Conservation (phyloP, 1,140 invertebrate genomes). For the Mya arenaria region DNA sequence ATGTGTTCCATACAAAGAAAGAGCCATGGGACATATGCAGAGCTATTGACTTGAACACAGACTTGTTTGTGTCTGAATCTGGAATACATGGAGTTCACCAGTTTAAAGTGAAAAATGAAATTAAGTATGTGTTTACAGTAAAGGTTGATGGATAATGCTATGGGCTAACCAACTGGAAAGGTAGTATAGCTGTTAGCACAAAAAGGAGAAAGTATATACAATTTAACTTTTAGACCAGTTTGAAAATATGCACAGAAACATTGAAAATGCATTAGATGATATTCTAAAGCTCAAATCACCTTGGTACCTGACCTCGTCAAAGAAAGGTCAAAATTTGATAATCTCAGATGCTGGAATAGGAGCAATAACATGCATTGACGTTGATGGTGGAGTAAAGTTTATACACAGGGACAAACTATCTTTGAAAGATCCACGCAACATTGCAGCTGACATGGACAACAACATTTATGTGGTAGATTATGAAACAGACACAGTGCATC, state of each 20-base stretch:
- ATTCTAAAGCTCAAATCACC: constrained; percentile 6
- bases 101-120: constrained; percentile 23
- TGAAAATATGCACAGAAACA: constrained; percentile 37
- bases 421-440: constrained; percentile 41
- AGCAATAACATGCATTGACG: constrained; percentile 18
- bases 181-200: constrained; percentile 35
- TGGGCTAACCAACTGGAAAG: constrained; percentile 45
- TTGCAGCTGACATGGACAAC: constrained; percentile 28
- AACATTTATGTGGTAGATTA: constrained; percentile 48
- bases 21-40: constrained; percentile 51
- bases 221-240: constrained; percentile 43
- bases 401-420: constrained; percentile 13
- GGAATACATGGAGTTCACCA: constrained; percentile 26
- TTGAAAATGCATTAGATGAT: constrained; percentile 19
- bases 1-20: constrained; percentile 30
- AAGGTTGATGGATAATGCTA: constrained; percentile 50
- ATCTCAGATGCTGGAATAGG: constrained; percentile 42
- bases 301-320: constrained; percentile 37
- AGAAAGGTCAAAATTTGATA: background rate
- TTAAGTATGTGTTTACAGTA: constrained; percentile 44
- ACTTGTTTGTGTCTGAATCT: constrained; percentile 40
- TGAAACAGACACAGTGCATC: constrained; percentile 20
- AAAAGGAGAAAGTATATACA: constrained; percentile 24
- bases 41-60: constrained; percentile 11
- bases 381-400: constrained; percentile 26